These are phyloP conservation scores for Formica selysi DNA, from an alignment of 1,140 invertebrate species.

Conservation along the genomic window DNA sequence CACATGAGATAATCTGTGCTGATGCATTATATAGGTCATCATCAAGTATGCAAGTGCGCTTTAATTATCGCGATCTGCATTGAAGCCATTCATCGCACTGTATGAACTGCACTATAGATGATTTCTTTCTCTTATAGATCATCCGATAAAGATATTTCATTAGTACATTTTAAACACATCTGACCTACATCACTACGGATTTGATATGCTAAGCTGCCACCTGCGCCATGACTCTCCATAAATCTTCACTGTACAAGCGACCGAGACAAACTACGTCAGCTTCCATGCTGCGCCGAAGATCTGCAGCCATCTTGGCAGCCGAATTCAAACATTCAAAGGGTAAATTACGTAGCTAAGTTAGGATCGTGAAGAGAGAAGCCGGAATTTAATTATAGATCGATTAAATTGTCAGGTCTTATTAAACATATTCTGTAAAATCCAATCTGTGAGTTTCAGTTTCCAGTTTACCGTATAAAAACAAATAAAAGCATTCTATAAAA, in stretches of 20 bases:
- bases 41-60: slow-evolving; percentile 45
- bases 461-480: not conserved
- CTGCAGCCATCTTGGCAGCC: slow-evolving; percentile 19
- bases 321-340: slow-evolving; percentile 51
- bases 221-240: slow-evolving; percentile 56
- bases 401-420: not conserved
- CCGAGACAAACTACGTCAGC: slow-evolving; percentile 51
- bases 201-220: slow-evolving; percentile 60
- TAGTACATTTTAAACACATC: slow-evolving; percentile 55
- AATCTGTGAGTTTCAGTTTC: not conserved
- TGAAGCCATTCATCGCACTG: too few relatives aligned
- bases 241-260: slow-evolving; percentile 51
- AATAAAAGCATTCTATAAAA: not conserved
- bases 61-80: slow-evolving; percentile 44
- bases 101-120: not conserved
- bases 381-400: slow-evolving; percentile 47
- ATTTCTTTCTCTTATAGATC: slow-evolving; percentile 44
- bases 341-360: slow-evolving; percentile 36
- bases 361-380: slow-evolving; percentile 20
- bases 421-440: not conserved
- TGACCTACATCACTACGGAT: slow-evolving; percentile 45
- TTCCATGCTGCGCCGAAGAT: slow-evolving; percentile 28
- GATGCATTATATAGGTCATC: not conserved
- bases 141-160: slow-evolving; percentile 27
- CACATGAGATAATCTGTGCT: slow-evolving; percentile 4